Percentiles rank a stretch among this genome's conserved stretches.
Evolutionary conservation across 2,113 vertebrate genomes (phyloP).

Genomic region (Ictalurus punctatus): DNA sequence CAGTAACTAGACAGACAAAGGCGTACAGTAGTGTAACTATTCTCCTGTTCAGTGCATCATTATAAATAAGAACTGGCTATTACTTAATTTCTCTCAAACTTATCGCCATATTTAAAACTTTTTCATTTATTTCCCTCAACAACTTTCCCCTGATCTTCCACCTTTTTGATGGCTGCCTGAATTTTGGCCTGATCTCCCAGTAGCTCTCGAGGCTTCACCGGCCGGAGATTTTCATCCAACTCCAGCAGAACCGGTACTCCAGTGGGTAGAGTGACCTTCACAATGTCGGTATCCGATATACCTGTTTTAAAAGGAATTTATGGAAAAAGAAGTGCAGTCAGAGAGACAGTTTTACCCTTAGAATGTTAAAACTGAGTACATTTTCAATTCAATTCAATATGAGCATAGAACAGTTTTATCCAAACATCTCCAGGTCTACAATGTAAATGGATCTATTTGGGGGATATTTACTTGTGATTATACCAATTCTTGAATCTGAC

Average conservation of each 20-base stretch:
- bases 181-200: constrained; percentile 91
- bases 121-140: constrained; percentile 55
- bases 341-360: neutral
- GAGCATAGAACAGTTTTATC: neutral
- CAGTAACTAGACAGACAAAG: neutral
- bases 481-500: neutral
- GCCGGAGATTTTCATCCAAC: constrained; percentile 84
- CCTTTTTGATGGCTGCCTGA: constrained; percentile 92
- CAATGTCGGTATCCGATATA: constrained; percentile 88
- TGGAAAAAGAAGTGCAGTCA: neutral
- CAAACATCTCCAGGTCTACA: neutral
- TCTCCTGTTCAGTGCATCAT: constrained; percentile 20
- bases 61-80: neutral
- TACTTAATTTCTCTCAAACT: neutral
- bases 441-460: neutral
- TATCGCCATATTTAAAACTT: neutral
- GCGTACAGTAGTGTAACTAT: constrained; percentile 19
- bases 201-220: constrained; percentile 84
- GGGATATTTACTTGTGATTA: neutral
- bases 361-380: neutral
- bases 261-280: constrained; percentile 88
- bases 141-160: constrained; percentile 97
- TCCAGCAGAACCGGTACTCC: constrained; percentile 91
- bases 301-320: constrained; percentile 70
- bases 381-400: neutral